phyloP scores from a whole-genome alignment of 2,113 vertebrate species.

The Crotophaga sulcirostris region DNA sequence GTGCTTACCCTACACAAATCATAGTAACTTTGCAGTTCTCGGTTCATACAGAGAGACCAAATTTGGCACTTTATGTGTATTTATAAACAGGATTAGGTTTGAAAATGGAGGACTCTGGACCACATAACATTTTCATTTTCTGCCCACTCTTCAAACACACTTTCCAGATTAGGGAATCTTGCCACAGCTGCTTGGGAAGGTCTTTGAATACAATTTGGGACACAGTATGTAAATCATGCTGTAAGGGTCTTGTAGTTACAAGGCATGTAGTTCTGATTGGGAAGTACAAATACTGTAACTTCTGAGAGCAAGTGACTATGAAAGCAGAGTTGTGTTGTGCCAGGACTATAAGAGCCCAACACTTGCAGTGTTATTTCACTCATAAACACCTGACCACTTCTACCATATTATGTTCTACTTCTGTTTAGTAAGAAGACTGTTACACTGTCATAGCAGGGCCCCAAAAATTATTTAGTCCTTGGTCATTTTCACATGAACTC shows the following conservation, averaged over 20 bases:
- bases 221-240: not conserved
- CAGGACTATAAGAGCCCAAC: fast-evolving
- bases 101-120: not conserved
- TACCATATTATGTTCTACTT: not conserved
- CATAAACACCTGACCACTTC: not conserved
- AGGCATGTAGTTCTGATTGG: not conserved
- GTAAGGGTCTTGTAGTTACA: not conserved
- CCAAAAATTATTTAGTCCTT: fast-evolving
- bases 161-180: not conserved
- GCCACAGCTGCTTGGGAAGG: not conserved
- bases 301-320: not conserved
- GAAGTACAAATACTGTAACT: not conserved
- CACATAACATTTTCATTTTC: not conserved
- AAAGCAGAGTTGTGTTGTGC: not conserved
- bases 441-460: not conserved
- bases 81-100: not conserved
- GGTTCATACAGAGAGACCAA: not conserved
- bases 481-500: not conserved
- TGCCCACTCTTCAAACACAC: not conserved
- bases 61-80: not conserved
- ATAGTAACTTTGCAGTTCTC: not conserved
- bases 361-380: not conserved
- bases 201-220: not conserved
- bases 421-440: not conserved
- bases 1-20: not conserved